A percentile compares a stretch with the other conserved stretches of the same genome.
Conservation (phyloP, 1,140 invertebrate species). For the Chironomus striatipennis region DNA sequence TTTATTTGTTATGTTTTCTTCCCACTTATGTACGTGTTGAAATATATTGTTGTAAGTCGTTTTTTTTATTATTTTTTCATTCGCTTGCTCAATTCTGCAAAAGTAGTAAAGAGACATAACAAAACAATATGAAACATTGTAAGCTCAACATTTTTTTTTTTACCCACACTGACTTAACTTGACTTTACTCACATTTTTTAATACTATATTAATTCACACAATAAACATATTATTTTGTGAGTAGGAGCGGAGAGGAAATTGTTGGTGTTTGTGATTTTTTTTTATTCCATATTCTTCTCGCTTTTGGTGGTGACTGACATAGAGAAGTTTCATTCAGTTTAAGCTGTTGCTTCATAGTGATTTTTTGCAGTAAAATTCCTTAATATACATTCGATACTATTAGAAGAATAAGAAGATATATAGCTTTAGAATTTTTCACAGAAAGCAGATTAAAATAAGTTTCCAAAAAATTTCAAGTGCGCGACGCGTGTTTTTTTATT, state of each 20-base stretch:
- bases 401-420: no score
- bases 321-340: background rate
- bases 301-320: background rate
- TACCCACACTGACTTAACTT: conserved; percentile 5
- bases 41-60: no score
- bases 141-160: background rate
- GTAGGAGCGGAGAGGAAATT: conserved; percentile 6
- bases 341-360: conserved; percentile 12
- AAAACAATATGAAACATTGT: background rate
- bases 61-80: no score
- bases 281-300: background rate
- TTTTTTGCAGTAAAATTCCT: background rate
- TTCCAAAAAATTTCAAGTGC: no score
- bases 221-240: background rate
- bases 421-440: no score
- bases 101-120: no score
- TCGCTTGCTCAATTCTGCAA: no score
- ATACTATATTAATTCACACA: background rate
- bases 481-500: no score
- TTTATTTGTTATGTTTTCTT: background rate
- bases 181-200: no score
- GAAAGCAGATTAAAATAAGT: no score
- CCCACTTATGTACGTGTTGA: background rate
- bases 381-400: no score
- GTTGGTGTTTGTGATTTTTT: background rate